These are phyloP conservation scores for Nyctibius grandis DNA, from an alignment of 2,797 vertebrate species.

Conservation along the genomic window DNA sequence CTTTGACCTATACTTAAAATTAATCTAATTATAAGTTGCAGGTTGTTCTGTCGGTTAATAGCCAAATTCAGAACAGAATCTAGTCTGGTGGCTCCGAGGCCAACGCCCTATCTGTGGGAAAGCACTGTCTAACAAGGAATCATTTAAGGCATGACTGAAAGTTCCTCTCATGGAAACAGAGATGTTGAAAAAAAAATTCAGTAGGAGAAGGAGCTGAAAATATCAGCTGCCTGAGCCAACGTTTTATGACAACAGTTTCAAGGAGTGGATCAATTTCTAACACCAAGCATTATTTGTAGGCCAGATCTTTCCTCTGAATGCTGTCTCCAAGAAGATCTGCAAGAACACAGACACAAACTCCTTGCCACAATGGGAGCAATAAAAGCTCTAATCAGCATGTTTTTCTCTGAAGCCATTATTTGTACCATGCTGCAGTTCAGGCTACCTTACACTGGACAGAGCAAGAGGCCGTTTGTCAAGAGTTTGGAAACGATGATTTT, in stretches of 20 bases:
- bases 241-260: neutral
- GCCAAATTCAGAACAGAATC: neutral
- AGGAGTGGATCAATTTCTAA: neutral
- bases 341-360: neutral
- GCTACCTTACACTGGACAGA: neutral
- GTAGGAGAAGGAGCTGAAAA: neutral
- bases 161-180: neutral
- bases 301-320: neutral
- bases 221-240: neutral
- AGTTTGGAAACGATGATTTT: neutral
- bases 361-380: neutral
- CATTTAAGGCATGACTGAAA: neutral
- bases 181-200: neutral
- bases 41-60: neutral
- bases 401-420: neutral
- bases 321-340: neutral
- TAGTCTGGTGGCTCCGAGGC: neutral
- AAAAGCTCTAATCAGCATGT: accelerated
- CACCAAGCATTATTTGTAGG: neutral
- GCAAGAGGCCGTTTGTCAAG: neutral
- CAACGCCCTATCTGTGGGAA: neutral
- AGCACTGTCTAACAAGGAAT: neutral
- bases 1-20: neutral
- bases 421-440: neutral
- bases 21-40: neutral